Conservation (phyloP, 1,140 invertebrate genomes). For the Drosophila setifemur region DNA sequence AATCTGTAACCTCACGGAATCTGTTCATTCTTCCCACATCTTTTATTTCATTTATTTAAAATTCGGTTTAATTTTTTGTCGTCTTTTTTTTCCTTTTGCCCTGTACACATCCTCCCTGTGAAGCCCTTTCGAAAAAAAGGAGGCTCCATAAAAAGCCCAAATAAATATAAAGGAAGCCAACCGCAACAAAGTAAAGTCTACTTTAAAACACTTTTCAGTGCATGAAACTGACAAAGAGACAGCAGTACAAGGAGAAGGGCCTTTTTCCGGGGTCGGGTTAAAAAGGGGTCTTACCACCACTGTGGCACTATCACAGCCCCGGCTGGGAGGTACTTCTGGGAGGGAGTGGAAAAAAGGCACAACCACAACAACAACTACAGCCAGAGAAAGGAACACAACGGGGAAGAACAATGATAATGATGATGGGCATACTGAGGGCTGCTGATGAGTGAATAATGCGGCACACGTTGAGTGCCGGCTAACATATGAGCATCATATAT, state of each 20-base stretch:
- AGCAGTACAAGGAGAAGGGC: conserved; percentile 22
- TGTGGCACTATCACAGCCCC: conserved; percentile 35
- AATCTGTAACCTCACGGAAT: background rate
- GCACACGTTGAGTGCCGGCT: conserved; percentile 70
- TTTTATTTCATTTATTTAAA: conserved; percentile 37
- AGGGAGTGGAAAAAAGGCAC: background rate
- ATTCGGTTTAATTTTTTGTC: no score
- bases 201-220: conserved; percentile 64
- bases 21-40: conserved; percentile 4
- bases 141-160: conserved; percentile 20
- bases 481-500: conserved; percentile 73
- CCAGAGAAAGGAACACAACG: conserved; percentile 24
- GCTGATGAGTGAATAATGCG: conserved; percentile 72
- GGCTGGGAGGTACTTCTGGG: background rate
- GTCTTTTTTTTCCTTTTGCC: conserved; percentile 1
- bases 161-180: conserved; percentile 59
- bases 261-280: background rate
- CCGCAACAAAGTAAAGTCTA: conserved; percentile 65
- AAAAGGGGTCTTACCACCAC: background rate
- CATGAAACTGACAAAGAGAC: conserved; percentile 62
- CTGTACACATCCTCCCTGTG: conserved; percentile 22
- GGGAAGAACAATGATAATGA: conserved; percentile 67
- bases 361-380: conserved; percentile 15
- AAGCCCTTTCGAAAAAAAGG: conserved; percentile 32
- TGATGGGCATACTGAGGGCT: conserved; percentile 67